A percentile compares a stretch with the other conserved stretches of the same genome.
These are phyloP conservation scores for Venusia cambrica DNA, from an alignment of 2,888 invertebrate genomes.

Conservation along the genomic window DNA sequence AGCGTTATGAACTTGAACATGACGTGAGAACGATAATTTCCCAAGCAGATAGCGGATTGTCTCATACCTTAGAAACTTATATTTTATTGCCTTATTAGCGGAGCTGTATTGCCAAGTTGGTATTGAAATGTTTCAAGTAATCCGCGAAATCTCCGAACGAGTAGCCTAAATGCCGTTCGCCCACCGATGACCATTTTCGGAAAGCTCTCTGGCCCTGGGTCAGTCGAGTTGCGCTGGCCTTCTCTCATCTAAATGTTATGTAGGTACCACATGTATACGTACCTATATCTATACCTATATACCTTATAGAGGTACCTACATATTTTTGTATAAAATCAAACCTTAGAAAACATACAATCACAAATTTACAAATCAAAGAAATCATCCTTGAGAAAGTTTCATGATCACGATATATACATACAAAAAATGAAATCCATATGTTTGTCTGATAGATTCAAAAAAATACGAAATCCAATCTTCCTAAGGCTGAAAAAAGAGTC, in stretches of 20 bases:
- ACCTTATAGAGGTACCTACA: too few species aligned
- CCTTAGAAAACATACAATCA: too few species aligned
- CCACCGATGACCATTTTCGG: constrained; percentile 60
- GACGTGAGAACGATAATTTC: constrained; percentile 23
- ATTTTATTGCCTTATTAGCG: constrained; percentile 31
- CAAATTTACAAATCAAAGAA: too few species aligned
- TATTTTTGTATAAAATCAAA: too few species aligned
- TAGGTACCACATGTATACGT: too few species aligned
- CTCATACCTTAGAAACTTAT: constrained; percentile 14
- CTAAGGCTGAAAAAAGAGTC: too few species aligned
- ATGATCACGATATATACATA: too few species aligned
- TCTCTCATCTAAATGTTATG: constrained; percentile 21
- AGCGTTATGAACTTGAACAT: constrained; percentile 20
- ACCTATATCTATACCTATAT: too few species aligned
- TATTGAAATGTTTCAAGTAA: constrained; percentile 54
- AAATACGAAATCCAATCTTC: too few species aligned
- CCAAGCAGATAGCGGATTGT: constrained; percentile 7
- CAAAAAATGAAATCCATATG: too few species aligned
- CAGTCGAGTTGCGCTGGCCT: constrained; percentile 39
- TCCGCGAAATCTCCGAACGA: constrained; percentile 50
- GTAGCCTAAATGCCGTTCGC: constrained; percentile 65
- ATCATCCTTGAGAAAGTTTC: too few species aligned
- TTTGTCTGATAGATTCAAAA: too few species aligned
- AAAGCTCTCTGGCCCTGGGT: constrained; percentile 50
- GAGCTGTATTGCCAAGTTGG: constrained; percentile 56